phyloP scores from a whole-genome alignment of 2,888 invertebrate species.

The Epirrhoe tristata region DNA sequence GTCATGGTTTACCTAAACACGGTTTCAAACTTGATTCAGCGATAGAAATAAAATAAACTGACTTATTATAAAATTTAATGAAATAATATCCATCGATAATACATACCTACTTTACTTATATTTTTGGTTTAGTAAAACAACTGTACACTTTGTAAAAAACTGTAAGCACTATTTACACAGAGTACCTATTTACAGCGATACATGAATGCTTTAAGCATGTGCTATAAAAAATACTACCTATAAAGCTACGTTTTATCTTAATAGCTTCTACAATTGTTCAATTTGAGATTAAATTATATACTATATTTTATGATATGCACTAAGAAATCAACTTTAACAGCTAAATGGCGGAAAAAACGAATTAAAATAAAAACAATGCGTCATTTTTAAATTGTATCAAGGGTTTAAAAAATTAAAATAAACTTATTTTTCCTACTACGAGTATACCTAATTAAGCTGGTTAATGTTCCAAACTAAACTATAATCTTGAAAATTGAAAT shows the following conservation, averaged over 20 bases:
- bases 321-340: neutral
- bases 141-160: constrained; percentile 58
- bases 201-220: constrained; percentile 21
- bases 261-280: neutral
- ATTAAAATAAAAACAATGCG: neutral
- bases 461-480: too few relatives aligned
- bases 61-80: constrained; percentile 58
- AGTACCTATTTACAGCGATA: constrained; percentile 23
- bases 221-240: neutral
- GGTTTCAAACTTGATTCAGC: too few relatives aligned
- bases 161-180: constrained; percentile 33
- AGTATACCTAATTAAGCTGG: too few relatives aligned
- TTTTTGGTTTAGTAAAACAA: constrained; percentile 50
- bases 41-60: neutral
- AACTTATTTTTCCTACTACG: too few relatives aligned
- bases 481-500: too few relatives aligned
- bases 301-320: neutral
- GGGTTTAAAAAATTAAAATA: too few relatives aligned
- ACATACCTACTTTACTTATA: constrained; percentile 27
- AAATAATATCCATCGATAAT: constrained; percentile 48
- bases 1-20: too few relatives aligned
- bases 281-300: neutral
- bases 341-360: too few relatives aligned
- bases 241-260: neutral
- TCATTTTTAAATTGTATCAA: too few relatives aligned